phyloP scores from a whole-genome alignment of 2,888 invertebrate genomes.

The Sclerodermus sp. region DNA sequence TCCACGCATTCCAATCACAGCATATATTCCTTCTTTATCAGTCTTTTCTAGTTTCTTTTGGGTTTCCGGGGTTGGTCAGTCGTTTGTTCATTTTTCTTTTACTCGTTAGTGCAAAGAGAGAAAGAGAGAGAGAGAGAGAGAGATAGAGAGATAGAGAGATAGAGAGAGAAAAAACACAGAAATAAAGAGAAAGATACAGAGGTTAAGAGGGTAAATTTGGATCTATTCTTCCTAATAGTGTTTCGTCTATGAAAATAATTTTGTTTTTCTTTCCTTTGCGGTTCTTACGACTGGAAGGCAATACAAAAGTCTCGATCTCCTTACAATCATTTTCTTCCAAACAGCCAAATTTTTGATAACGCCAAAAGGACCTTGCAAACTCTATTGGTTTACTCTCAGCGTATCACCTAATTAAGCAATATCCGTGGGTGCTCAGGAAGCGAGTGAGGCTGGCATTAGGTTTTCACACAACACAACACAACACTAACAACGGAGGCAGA shows the following conservation, averaged over 20 bases:
- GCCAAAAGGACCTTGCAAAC: too few species aligned
- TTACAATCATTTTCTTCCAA: too few species aligned
- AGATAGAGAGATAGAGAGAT: neutral
- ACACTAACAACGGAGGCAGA: too few species aligned
- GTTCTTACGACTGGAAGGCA: too few species aligned
- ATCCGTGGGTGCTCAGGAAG: neutral
- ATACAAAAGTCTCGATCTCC: too few species aligned
- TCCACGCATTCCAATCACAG: conserved; percentile 54
- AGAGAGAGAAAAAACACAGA: conserved; percentile 11
- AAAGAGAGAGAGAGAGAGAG: conserved; percentile 5
- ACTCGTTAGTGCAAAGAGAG: conserved; percentile 23
- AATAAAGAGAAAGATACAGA: conserved; percentile 15
- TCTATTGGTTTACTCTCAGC: conserved; percentile 1
- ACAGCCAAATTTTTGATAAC: too few species aligned
- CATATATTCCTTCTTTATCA: conserved; percentile 11
- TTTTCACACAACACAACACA: too few species aligned
- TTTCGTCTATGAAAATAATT: too few species aligned
- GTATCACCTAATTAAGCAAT: neutral
- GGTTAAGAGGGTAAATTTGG: neutral
- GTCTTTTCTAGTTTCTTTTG: neutral
- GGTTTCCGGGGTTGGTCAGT: neutral
- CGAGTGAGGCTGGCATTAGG: neutral
- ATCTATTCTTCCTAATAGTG: too few species aligned
- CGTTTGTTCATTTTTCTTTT: conserved; percentile 10
- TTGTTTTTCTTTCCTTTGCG: too few species aligned